phyloP scores from a whole-genome alignment of 1,140 invertebrate species.

The Hyles euphorbiae region DNA sequence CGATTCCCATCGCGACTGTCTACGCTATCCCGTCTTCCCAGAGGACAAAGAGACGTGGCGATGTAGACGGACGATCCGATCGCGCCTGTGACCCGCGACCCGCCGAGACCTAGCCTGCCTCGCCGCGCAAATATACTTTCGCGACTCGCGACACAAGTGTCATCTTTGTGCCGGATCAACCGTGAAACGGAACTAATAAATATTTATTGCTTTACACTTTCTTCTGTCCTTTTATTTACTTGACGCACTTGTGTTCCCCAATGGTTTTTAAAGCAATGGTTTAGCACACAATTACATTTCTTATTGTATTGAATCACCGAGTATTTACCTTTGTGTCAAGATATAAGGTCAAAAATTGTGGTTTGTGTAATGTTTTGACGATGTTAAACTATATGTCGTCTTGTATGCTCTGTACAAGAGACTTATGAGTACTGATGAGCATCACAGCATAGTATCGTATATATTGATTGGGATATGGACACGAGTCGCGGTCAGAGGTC shows the following conservation, averaged over 20 bases:
- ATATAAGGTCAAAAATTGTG: no score
- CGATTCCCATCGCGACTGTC: slow-evolving; percentile 48
- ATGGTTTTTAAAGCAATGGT: no score
- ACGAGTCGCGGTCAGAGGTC: no score
- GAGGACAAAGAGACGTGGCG: slow-evolving; percentile 27
- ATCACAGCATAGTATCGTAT: not conserved
- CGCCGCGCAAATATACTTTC: slow-evolving; percentile 20
- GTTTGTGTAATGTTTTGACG: no score
- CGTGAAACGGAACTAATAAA: slow-evolving; percentile 18
- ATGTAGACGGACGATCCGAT: slow-evolving; percentile 14
- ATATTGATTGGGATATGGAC: not conserved
- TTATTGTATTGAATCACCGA: no score
- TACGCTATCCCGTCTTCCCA: slow-evolving; percentile 32
- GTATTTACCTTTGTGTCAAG: no score
- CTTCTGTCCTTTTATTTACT: slow-evolving; percentile 5
- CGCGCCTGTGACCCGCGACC: slow-evolving; percentile 7
- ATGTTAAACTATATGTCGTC: no score
- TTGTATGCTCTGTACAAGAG: no score
- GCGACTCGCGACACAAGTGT: slow-evolving; percentile 11
- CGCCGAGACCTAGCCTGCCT: slow-evolving; percentile 15
- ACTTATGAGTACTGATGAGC: no score
- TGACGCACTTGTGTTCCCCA: not conserved
- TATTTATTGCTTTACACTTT: slow-evolving; percentile 18
- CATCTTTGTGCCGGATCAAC: slow-evolving; percentile 15
- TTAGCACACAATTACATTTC: no score